A percentile compares a stretch with the other conserved stretches of the same genome.
phyloP scores from a whole-genome alignment of 1,140 invertebrate species.

The Diuraphis noxia region DNA sequence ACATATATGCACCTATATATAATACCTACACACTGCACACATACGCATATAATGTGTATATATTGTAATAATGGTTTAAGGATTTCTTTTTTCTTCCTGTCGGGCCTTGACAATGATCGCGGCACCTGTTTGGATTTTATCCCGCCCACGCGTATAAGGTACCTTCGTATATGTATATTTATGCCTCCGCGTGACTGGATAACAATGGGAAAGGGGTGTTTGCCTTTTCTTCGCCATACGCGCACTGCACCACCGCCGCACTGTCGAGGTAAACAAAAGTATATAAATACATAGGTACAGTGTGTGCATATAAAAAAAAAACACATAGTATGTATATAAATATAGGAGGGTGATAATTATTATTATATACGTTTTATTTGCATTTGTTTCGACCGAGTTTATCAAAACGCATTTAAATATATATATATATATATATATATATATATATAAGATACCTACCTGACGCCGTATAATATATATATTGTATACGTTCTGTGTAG shows the following conservation, averaged over 20 bases:
- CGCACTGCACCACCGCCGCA: neutral
- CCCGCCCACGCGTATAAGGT: slow-evolving; percentile 45
- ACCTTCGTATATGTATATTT: neutral
- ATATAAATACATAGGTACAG: neutral
- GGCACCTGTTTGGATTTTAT: slow-evolving; percentile 52
- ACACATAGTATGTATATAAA: neutral
- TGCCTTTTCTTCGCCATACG: slow-evolving; percentile 45
- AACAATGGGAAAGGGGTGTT: slow-evolving; percentile 48
- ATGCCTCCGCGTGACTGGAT: slow-evolving; percentile 4
- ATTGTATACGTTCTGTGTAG: neutral
- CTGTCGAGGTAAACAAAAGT: slow-evolving; percentile 37
- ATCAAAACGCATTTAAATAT: neutral
- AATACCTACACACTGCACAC: neutral
- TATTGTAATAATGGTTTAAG: slow-evolving; percentile 37
- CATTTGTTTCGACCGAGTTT: slow-evolving; percentile 40
- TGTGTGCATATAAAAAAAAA: neutral
- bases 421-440: neutral
- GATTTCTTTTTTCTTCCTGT: slow-evolving; percentile 46
- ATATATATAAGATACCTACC: neutral
- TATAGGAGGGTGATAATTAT: slow-evolving; percentile 26
- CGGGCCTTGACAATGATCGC: slow-evolving; percentile 41
- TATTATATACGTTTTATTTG: slow-evolving; percentile 42
- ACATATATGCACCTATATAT: too few species aligned
- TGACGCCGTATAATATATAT: neutral
- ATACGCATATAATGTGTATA: neutral